These are phyloP conservation scores for Podiceps cristatus DNA, from an alignment of 2,113 vertebrate genomes.

Conservation along the genomic window DNA sequence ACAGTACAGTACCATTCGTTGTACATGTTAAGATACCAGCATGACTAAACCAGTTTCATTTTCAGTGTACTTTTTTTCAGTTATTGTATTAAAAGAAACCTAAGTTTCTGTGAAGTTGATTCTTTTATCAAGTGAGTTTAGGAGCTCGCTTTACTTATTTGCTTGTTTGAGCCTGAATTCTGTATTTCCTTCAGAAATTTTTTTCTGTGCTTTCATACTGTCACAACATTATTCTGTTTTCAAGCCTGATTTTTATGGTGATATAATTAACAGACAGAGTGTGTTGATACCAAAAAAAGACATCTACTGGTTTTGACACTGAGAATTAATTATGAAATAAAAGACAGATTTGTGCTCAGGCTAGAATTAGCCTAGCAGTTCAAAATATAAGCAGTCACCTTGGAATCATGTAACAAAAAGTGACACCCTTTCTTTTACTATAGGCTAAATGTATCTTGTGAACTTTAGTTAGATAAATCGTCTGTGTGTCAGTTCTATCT, in stretches of 20 bases:
- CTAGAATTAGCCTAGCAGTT: constrained; percentile 77
- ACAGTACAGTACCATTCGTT: background rate
- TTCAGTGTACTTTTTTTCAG: background rate
- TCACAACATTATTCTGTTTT: constrained; percentile 11
- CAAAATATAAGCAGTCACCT: constrained; percentile 80
- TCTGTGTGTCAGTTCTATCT: constrained; percentile 59
- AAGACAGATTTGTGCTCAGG: constrained; percentile 78
- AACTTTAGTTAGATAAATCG: constrained; percentile 72
- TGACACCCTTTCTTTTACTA: constrained; percentile 72
- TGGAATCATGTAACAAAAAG: constrained; percentile 73
- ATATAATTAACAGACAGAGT: constrained; percentile 74
- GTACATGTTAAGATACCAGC: background rate
- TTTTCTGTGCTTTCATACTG: background rate
- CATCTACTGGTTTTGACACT: constrained; percentile 77
- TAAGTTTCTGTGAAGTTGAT: background rate
- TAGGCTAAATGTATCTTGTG: constrained; percentile 62
- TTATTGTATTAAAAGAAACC: background rate
- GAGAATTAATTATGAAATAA: constrained; percentile 81
- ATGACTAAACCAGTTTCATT: background rate
- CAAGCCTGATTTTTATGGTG: constrained; percentile 32
- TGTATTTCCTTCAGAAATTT: background rate
- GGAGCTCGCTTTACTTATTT: background rate
- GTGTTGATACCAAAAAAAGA: constrained; percentile 67
- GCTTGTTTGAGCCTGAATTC: background rate
- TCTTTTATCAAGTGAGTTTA: background rate